phyloP scores from a whole-genome alignment of 2,888 invertebrate species.

The Leucoptera coffeella region DNA sequence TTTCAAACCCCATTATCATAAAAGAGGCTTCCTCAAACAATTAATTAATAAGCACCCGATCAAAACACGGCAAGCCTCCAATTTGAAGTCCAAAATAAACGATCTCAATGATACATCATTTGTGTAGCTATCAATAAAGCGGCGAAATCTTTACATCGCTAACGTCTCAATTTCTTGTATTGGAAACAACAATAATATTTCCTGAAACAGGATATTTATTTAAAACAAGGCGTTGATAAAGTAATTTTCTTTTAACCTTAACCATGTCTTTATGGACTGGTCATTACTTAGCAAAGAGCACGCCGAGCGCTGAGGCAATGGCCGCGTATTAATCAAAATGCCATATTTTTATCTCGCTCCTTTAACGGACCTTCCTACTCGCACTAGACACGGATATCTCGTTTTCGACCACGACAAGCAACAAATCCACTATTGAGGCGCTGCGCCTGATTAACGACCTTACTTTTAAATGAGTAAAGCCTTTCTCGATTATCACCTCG shows the following conservation, averaged over 20 bases:
- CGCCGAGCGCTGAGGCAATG: conserved; percentile 52
- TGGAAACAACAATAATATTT: conserved; percentile 51
- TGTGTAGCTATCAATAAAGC: conserved; percentile 46
- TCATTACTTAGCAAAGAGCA: conserved; percentile 54
- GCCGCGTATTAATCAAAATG: conserved; percentile 52
- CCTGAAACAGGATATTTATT: conserved; percentile 55
- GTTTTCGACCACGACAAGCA: conserved; percentile 20
- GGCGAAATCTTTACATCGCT: conserved; percentile 38
- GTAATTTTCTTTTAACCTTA: conserved; percentile 55
- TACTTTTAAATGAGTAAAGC: background rate
- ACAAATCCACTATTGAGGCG: conserved; percentile 13
- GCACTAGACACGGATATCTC: conserved; percentile 41
- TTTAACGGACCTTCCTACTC: conserved; percentile 23
- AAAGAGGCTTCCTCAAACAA: too few relatives aligned
- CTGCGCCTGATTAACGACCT: background rate
- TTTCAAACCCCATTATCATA: too few relatives aligned
- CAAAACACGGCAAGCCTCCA: too few relatives aligned
- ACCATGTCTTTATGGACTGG: conserved; percentile 54
- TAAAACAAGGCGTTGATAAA: conserved; percentile 55
- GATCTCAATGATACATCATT: conserved; percentile 36
- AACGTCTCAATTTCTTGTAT: conserved; percentile 52
- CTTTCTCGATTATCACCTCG: too few relatives aligned
- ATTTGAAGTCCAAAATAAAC: conserved; percentile 30
- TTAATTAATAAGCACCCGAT: too few relatives aligned
- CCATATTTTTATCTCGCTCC: conserved; percentile 39